Evolutionary conservation across 2,113 vertebrate genomes (phyloP).

Genomic region (Eolophus roseicapilla): DNA sequence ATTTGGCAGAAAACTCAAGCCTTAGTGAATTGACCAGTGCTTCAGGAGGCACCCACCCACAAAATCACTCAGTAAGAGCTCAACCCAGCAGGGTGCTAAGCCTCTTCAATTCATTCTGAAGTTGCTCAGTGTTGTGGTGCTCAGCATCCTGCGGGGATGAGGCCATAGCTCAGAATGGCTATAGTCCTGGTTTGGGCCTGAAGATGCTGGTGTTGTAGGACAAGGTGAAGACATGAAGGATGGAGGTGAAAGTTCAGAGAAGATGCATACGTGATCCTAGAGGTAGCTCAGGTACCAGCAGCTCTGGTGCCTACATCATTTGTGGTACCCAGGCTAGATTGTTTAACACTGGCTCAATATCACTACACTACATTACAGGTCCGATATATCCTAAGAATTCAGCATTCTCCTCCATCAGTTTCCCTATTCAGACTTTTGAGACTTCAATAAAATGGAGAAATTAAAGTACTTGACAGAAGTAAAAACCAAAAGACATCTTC

Average conservation of each 20-base stretch:
- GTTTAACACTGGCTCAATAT: not conserved
- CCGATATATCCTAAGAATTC: not conserved
- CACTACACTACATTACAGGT: not conserved
- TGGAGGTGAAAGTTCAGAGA: not conserved
- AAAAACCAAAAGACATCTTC: not conserved
- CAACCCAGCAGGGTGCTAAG: not conserved
- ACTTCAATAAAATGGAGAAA: not conserved
- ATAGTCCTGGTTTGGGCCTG: not conserved
- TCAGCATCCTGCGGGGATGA: not conserved
- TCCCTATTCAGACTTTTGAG: not conserved
- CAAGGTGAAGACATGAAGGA: not conserved
- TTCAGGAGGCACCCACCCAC: conserved; percentile 52
- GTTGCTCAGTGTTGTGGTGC: not conserved
- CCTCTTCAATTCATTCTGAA: not conserved
- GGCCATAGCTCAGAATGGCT: not conserved
- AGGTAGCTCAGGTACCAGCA: not conserved
- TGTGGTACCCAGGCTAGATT: not conserved
- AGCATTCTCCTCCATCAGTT: not conserved
- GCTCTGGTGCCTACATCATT: not conserved
- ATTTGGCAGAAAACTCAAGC: conserved; percentile 67
- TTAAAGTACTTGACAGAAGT: not conserved
- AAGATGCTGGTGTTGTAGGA: not conserved
- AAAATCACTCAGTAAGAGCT: not conserved
- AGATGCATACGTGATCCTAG: not conserved
- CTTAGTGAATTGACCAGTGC: conserved; percentile 38